Evolutionary conservation across 2,888 invertebrate species (phyloP).

Genomic region (Himalopsyche japonica): DNA sequence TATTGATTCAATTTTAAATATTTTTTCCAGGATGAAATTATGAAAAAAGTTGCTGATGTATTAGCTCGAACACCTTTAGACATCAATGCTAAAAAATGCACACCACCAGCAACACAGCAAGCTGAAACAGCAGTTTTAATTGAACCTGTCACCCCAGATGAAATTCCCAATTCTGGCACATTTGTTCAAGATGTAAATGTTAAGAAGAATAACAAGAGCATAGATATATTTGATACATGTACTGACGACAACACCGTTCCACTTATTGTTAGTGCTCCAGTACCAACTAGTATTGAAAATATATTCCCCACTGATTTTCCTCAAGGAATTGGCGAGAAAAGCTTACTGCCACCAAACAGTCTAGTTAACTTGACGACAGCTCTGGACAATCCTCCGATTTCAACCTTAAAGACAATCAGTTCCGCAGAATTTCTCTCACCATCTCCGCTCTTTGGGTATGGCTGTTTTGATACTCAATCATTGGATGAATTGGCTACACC

Average conservation of each 20-base stretch:
- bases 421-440: slow-evolving; percentile 62
- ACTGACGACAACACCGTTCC: slow-evolving; percentile 34
- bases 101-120: slow-evolving; percentile 59
- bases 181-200: slow-evolving; percentile 23
- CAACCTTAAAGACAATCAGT: slow-evolving; percentile 33
- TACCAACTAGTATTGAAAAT: neutral
- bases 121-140: slow-evolving; percentile 13
- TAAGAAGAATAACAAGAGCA: slow-evolving; percentile 24
- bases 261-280: slow-evolving; percentile 19
- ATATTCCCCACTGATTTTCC: neutral
- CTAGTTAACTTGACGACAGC: slow-evolving; percentile 37
- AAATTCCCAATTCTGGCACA: slow-evolving; percentile 40
- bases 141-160: slow-evolving; percentile 9
- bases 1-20: neutral
- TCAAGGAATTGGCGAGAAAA: neutral
- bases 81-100: slow-evolving; percentile 63
- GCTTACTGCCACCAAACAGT: slow-evolving; percentile 42
- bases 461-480: slow-evolving; percentile 62
- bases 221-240: slow-evolving; percentile 34
- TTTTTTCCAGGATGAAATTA: slow-evolving; percentile 68
- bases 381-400: slow-evolving; percentile 32
- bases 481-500: slow-evolving; percentile 64
- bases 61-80: slow-evolving; percentile 75
- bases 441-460: slow-evolving; percentile 60
- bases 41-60: slow-evolving; percentile 71